Percentiles rank a stretch among this genome's conserved stretches.
phyloP scores from a whole-genome alignment of 2,797 vertebrate species.

The Siniperca obscura region DNA sequence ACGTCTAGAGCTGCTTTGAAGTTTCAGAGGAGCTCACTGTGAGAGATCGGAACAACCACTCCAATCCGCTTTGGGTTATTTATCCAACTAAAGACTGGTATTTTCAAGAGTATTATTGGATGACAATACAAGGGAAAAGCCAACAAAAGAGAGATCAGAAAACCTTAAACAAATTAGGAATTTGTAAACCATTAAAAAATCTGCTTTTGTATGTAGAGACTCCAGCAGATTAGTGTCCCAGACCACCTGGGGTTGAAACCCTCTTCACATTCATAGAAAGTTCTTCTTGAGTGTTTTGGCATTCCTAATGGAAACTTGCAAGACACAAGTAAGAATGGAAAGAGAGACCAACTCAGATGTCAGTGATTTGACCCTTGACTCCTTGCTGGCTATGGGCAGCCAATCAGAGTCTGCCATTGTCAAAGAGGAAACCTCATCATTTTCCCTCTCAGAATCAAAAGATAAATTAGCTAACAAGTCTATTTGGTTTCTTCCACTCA shows the following conservation, averaged over 20 bases:
- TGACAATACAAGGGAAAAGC: slow-evolving; percentile 66
- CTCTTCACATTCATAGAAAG: slow-evolving; percentile 46
- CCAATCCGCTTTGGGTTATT: slow-evolving; percentile 76
- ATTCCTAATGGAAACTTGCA: slow-evolving; percentile 50
- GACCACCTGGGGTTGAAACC: slow-evolving; percentile 69
- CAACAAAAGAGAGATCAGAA: slow-evolving; percentile 65
- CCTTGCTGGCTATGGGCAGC: slow-evolving; percentile 14
- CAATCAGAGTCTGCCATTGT: slow-evolving; percentile 30
- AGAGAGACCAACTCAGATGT: slow-evolving; percentile 54
- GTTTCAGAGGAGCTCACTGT: slow-evolving; percentile 67
- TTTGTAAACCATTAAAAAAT: slow-evolving; percentile 67
- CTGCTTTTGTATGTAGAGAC: slow-evolving; percentile 49
- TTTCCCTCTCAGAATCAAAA: slow-evolving; percentile 18
- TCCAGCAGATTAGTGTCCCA: slow-evolving; percentile 55
- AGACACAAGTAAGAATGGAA: slow-evolving; percentile 42
- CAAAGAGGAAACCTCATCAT: slow-evolving; percentile 8
- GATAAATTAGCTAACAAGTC: not conserved
- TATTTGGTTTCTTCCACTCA: slow-evolving; percentile 24
- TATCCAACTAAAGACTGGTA: slow-evolving; percentile 74
- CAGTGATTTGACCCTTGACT: slow-evolving; percentile 62
- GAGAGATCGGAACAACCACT: slow-evolving; percentile 56
- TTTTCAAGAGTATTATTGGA: slow-evolving; percentile 67
- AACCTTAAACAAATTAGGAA: slow-evolving; percentile 71
- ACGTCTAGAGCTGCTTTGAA: slow-evolving; percentile 80
- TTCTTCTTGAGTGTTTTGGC: slow-evolving; percentile 51